A percentile compares a stretch with the other conserved stretches of the same genome.
Conservation (phyloP, 2,113 vertebrate genomes). For the Falcunculus frontatus region DNA sequence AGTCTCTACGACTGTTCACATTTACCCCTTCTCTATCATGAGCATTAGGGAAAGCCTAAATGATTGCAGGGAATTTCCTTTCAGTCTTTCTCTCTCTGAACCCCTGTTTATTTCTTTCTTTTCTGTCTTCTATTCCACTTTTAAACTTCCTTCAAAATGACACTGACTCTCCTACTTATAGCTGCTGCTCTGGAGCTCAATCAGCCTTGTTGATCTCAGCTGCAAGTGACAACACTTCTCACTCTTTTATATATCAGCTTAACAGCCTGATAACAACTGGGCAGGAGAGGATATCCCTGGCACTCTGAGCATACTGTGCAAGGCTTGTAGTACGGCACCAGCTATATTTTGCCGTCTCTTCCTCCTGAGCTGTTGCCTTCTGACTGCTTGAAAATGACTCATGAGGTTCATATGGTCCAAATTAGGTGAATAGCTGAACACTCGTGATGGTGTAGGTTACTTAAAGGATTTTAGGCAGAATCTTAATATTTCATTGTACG, state of each 20-base stretch:
- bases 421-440: not conserved
- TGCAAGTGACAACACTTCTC: conserved; percentile 55
- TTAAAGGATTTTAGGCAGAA: not conserved
- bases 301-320: not conserved
- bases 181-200: not conserved
- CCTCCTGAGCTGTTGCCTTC: not conserved
- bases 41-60: not conserved
- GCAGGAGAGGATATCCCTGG: conserved; percentile 14
- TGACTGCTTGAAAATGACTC: not conserved
- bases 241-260: conserved; percentile 46
- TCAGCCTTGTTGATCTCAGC: conserved; percentile 25
- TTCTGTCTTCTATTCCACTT: not conserved
- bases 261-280: conserved; percentile 47
- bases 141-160: not conserved
- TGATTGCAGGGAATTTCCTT: not conserved
- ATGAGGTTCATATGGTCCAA: not conserved
- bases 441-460: not conserved
- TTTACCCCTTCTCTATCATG: not conserved
- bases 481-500: not conserved
- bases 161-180: not conserved
- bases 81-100: not conserved
- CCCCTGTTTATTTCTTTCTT: not conserved
- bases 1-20: fast-evolving
- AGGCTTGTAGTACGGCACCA: not conserved
- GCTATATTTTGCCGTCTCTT: not conserved